Base-by-base conservation (phyloP, 2,113 vertebrate species). In the Haemorhous mexicanus region DNA sequence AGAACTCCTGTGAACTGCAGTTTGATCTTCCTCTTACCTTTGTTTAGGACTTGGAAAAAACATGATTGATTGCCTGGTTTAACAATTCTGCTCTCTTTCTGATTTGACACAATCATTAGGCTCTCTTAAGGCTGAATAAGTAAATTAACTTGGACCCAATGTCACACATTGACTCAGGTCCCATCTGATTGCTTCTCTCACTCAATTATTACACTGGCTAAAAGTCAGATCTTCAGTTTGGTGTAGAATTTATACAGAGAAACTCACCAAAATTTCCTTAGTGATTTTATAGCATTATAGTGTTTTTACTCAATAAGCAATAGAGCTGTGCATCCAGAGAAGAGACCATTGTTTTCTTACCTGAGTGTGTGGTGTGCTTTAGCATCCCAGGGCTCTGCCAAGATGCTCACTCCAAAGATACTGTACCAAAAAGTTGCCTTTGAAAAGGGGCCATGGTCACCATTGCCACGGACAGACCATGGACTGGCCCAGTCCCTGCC, bases 401-500 rank as follows among this genome's bases (percentile, higher is more conserved):
- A 67, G 62, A 75, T 62, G 80, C 55, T 44, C 75, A 49, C 61
- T 94, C 85, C 89, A 97, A 95, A 97, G 91, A 89, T 94, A 32
- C 58, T 50, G 35, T 90, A 95, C 95, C 90, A 96, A 95, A 96
- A 96, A 84, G 84, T 78, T 94, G 94, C 90, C 88, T 96, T 90
- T 62, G 88, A 61, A 22, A n/a, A 69, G 86, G 66, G 84, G 77
- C 88, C 2, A 4, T 74, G 75, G 74, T 93, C 55, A 63, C 52
- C 39, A 4, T 27, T 75, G 23, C 61, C 23, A 32, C 0, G 0
- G 72, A 13, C 20, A 27, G 43, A 18, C 67, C 47, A 41, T 41
- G 32, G 53, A 14, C 85, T 52, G 70, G 27, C 37, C 41, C 44
- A 27, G 83, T 43, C 85, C 89, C 59, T 44, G 68, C 87, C 80